phyloP scores from a whole-genome alignment of 2,888 invertebrate genomes.

The Trissolcus brochymenae region DNA sequence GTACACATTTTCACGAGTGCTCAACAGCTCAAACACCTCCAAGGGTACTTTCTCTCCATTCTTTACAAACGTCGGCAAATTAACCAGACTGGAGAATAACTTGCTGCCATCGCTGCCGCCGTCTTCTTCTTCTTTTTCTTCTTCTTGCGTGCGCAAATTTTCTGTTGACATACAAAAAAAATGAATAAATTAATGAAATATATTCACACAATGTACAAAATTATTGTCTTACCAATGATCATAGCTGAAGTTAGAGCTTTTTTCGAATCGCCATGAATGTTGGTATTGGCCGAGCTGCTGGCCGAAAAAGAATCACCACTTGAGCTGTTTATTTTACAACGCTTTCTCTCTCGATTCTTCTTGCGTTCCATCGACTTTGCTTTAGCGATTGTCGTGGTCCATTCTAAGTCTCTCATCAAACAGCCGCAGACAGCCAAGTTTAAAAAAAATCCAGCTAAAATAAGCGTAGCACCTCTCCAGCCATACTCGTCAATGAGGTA shows the following conservation, averaged over 20 bases:
- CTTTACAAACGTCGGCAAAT: conserved; percentile 89
- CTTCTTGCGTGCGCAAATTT: conserved; percentile 65
- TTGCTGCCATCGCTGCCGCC: conserved; percentile 68
- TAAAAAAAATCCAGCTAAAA: conserved; percentile 87
- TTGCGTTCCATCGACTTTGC: conserved; percentile 81
- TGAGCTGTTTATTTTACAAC: conserved; percentile 77
- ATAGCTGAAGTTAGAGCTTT: conserved; percentile 67
- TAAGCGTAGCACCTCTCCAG: conserved; percentile 90
- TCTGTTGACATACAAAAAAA: conserved; percentile 70
- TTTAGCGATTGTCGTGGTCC: conserved; percentile 79
- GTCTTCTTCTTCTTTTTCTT: conserved; percentile 72
- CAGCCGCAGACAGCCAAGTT: conserved; percentile 89
- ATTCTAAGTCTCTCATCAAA: conserved; percentile 86
- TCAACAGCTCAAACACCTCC: conserved; percentile 85
- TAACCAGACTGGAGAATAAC: conserved; percentile 87
- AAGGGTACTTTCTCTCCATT: conserved; percentile 86
- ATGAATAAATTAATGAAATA: background rate
- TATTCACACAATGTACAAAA: background rate
- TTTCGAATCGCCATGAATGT: conserved; percentile 76
- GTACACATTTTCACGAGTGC: conserved; percentile 83
- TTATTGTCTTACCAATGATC: conserved; percentile 43
- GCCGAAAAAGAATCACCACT: conserved; percentile 85
- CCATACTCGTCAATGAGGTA: conserved; percentile 86
- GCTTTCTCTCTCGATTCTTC: conserved; percentile 79
- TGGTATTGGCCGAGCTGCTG: conserved; percentile 81